Base-by-base conservation (phyloP, 2,888 invertebrate species). In the Glaucopsyche alexis region DNA sequence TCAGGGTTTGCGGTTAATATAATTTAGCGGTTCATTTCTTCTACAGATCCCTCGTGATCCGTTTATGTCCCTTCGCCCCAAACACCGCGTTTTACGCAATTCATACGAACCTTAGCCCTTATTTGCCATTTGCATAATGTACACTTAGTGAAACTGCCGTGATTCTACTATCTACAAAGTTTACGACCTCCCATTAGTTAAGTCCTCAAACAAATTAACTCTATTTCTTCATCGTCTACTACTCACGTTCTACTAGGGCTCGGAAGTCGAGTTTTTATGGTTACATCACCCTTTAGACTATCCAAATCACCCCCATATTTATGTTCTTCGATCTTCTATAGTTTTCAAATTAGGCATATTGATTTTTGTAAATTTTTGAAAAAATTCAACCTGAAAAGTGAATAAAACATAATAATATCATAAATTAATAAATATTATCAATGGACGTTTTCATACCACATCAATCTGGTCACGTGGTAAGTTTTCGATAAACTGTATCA, bases 1-100 rank as follows among this genome's bases (percentile, higher is more conserved):
- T 60, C 29, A 7, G 60, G 29, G 60, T 13, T 60, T 60, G 29
- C 38, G 38, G 60, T 60, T 38, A 60, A 60, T 60, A 38, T 29
- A 38, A 60, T 60, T 60, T 38, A 29, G 60, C 14, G 60, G 60
- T 60, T 60, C 60, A 60, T 60, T 60, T 60, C 60, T 60, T 60
- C 60, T 38, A 29, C 38, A 13, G 60, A 60, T 60, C 60, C 60
- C 60, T 60, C 14, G 38, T 2, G 38, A 60, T 38, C 60, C 60
- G 60, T 60, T 60, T 60, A 60, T 38, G 60, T 60, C 29, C 60
- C 60, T 60, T 47, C 19, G 60, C 29, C 29, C 60, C 13, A 60
- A 60, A 7, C 60, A n/a, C 50, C 11, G 60, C 29, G 55, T 11
- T 19, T 19, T 60, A 0, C 49, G 49, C 49, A 49, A 49, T 11